Base-by-base conservation (phyloP, 1,140 invertebrate species). In the Pogonus chalceus region DNA sequence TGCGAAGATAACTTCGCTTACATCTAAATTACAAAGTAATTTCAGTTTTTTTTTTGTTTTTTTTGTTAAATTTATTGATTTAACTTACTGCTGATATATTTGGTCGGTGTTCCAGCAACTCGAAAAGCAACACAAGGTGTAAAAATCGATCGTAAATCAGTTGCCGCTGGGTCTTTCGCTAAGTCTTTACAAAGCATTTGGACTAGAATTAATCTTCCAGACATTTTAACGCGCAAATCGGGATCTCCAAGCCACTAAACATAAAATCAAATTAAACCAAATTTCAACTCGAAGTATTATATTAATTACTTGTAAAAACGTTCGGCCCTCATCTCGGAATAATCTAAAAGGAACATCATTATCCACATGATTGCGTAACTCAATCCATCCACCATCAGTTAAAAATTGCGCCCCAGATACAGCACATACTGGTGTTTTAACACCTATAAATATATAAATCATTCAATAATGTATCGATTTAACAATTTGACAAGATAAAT, bases 321-420 rank as follows among this genome's bases (percentile, higher is more conserved):
- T 88, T 61, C 82, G 77, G 16, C 84, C 85, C 68, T 88, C 83
- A 71, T 90, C 86, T 23, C 83, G 77, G 62, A 86, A 88, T 35
- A 90, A 72, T 52, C 79, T 79, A 66, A 92, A 90, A 4, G 88
- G 88, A 46, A 86, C 83, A 64, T 89, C 87, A 1, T 79, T 76
- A 54, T 85, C 81, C 0, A 85, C 75, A 12, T 83, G 78, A 68
- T 88, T 89, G 50, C 82, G 75, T 20, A 89, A 69, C 61, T 88
- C 87, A 9, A 79, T 71, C 81, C 89, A 91, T 21, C 88, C 88
- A 59, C 76, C 76, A 53, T 77, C 76, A 1, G 86, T 84, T 23
- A 92, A 73, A 64, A 88, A 88, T 66, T 88, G 84, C 1, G 87
- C 85, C 23, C 84, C 82, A 1, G 87, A 87, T n/a, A 92, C 87